These are phyloP conservation scores for Setophaga coronata DNA, from an alignment of 2,113 vertebrate species.

Conservation along the genomic window DNA sequence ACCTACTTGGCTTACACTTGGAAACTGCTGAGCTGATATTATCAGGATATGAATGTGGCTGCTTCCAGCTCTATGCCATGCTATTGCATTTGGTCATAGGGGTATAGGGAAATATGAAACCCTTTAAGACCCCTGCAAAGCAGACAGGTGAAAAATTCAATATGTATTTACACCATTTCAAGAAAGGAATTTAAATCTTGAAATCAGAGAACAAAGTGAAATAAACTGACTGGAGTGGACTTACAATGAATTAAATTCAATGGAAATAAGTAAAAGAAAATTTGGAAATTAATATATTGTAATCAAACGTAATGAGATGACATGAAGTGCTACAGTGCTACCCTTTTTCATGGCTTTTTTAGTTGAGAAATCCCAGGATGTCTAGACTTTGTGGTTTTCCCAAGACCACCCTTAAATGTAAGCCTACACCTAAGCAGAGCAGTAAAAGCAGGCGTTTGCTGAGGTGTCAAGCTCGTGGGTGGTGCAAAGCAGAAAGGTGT, in stretches of 20 bases:
- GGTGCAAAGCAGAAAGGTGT: neutral
- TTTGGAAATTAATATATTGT: neutral
- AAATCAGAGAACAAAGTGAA: neutral
- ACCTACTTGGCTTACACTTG: neutral
- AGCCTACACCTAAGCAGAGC: neutral
- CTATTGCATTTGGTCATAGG: neutral
- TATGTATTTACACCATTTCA: rapidly evolving
- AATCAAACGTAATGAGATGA: neutral
- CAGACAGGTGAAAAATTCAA: neutral
- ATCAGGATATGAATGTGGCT: neutral
- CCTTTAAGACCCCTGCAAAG: neutral
- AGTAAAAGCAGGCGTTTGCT: neutral
- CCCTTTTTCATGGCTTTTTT: neutral
- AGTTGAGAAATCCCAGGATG: neutral
- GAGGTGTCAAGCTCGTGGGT: neutral
- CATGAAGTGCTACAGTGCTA: neutral
- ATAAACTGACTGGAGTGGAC: neutral
- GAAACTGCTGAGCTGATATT: neutral
- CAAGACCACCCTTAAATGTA: neutral
- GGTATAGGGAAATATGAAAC: neutral
- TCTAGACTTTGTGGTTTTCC: neutral
- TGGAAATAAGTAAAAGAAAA: neutral
- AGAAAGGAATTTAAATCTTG: neutral
- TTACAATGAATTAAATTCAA: neutral
- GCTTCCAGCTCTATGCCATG: neutral